Evolutionary conservation across 2,888 invertebrate species (phyloP).

Genomic region (Notocelia uddmanniana): DNA sequence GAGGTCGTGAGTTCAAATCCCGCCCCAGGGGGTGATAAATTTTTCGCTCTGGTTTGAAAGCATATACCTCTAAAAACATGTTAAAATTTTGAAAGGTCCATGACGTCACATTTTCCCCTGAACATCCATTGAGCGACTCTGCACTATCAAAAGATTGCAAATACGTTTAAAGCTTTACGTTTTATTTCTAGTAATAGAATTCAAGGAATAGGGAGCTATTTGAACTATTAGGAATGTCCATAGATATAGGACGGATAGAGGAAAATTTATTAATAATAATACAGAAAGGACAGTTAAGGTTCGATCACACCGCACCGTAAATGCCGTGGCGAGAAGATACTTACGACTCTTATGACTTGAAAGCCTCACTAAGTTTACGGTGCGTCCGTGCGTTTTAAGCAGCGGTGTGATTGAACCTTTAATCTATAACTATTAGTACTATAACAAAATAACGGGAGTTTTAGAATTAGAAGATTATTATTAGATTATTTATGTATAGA

Average conservation of each 20-base stretch:
- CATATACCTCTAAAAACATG: no score
- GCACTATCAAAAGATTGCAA: constrained; percentile 15
- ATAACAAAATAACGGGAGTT: background rate
- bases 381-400: no score
- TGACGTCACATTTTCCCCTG: background rate
- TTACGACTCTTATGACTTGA: no score
- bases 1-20: no score
- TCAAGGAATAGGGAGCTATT: constrained; percentile 18
- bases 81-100: background rate
- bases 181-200: constrained; percentile 19
- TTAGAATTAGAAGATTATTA: background rate
- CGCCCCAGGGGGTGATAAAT: no score
- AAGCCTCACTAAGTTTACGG: no score
- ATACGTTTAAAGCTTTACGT: constrained; percentile 22
- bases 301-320: no score
- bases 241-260: background rate
- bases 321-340: no score
- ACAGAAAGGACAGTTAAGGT: background rate
- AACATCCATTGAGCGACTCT: constrained; percentile 8
- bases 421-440: no score
- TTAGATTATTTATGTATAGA: no score
- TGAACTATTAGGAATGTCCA: constrained; percentile 26
- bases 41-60: no score
- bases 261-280: background rate
- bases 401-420: no score